Evolutionary conservation across 2,888 invertebrate genomes (phyloP).

Genomic region (Rhingia campestris): DNA sequence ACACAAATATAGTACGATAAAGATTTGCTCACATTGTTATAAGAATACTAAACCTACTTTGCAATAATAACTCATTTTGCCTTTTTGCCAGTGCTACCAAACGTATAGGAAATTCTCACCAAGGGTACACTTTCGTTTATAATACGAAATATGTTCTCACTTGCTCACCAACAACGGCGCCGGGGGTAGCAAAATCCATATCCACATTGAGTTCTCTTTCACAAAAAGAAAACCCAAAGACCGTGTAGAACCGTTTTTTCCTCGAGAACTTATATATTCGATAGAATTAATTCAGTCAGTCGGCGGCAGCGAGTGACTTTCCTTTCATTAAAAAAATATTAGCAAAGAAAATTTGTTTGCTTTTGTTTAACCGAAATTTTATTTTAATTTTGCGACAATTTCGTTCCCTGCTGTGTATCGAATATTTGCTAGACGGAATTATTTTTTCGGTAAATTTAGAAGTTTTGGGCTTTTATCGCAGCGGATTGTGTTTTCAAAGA

Average conservation of each 20-base stretch:
- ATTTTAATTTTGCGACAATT: conserved; percentile 17
- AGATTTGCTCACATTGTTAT: conserved; percentile 40
- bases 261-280: conserved; percentile 48
- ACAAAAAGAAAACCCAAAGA: conserved; percentile 32
- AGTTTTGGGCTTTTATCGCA: conserved; percentile 35
- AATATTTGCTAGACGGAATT: conserved; percentile 23
- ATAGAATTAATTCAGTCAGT: conserved; percentile 46
- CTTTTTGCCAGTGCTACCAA: conserved; percentile 25
- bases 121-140: neutral
- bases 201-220: conserved; percentile 47
- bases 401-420: conserved; percentile 42
- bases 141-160: conserved; percentile 16
- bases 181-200: conserved; percentile 52
- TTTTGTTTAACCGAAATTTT: neutral
- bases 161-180: conserved; percentile 55
- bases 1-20: conserved; percentile 1
- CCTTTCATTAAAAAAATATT: neutral
- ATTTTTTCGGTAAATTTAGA: conserved; percentile 41
- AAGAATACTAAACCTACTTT: neutral
- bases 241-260: conserved; percentile 13
- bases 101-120: conserved; percentile 27
- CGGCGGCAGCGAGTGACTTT: conserved; percentile 44
- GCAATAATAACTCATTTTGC: conserved; percentile 4
- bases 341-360: neutral
- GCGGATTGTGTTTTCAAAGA: conserved; percentile 33